Conservation (phyloP, 2,888 invertebrate genomes). For the Stenodera caucasica region DNA sequence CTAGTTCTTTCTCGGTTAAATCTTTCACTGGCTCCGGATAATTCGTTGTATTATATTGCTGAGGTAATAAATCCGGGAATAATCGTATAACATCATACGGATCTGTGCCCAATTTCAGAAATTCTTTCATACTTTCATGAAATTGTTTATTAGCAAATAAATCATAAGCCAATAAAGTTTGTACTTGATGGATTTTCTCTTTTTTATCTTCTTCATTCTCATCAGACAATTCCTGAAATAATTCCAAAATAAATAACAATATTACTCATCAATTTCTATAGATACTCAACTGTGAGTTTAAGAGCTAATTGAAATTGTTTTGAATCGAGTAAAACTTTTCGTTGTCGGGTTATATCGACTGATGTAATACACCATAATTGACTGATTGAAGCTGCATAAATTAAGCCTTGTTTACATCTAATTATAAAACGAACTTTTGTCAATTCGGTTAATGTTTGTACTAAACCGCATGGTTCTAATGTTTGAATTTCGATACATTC, state of each 20-base stretch:
- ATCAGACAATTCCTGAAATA: slow-evolving; percentile 75
- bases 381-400: slow-evolving; percentile 85
- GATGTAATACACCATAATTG: slow-evolving; percentile 88
- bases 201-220: slow-evolving; percentile 79
- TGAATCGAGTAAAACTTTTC: slow-evolving; percentile 79
- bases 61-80: slow-evolving; percentile 79
- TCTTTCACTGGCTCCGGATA: slow-evolving; percentile 56
- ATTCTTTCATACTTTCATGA: slow-evolving; percentile 88
- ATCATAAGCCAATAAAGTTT: slow-evolving; percentile 87
- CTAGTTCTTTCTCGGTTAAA: slow-evolving; percentile 80
- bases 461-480: slow-evolving; percentile 60
- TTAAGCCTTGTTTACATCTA: slow-evolving; percentile 73
- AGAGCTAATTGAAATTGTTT: slow-evolving; percentile 94
- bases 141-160: slow-evolving; percentile 88
- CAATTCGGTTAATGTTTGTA: slow-evolving; percentile 79
- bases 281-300: slow-evolving; percentile 84
- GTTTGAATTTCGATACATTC: slow-evolving; percentile 70
- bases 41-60: slow-evolving; percentile 53
- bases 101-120: slow-evolving; percentile 86
- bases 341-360: slow-evolving; percentile 80
- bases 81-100: slow-evolving; percentile 94
- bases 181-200: slow-evolving; percentile 83
- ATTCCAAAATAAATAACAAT: slow-evolving; percentile 7
- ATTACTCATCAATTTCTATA: background rate
- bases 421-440: slow-evolving; percentile 75